Evolutionary conservation across 2,888 invertebrate species (phyloP), one percentile per base, ranked within the genome.

Genomic region (Cheilosia vernalis): DNA sequence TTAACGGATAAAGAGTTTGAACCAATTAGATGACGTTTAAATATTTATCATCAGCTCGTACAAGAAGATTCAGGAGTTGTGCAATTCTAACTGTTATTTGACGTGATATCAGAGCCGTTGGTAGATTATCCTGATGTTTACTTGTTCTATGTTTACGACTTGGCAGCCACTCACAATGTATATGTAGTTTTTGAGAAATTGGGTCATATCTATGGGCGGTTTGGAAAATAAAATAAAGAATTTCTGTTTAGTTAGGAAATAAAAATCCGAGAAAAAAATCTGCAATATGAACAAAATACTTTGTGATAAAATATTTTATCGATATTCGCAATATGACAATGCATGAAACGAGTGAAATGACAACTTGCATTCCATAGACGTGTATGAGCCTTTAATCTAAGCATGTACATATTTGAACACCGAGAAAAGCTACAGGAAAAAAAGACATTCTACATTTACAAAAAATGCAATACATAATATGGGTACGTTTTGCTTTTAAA

Each of bases 401-500:
- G 10, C 37, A 4, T 47, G 21, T 15, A 19, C 6, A 27, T 27
- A 56, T 64, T 17, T 15, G 44, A 64, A 2, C 30, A 15, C 30
- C n/a, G 24, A 61, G 44, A 51, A 49, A 24, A 10, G 27, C 17
- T 24, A 10, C 61, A 37, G 27, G 33, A 69, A 21, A 24, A 21
- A 56, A 66, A 44, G 27, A 30, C 27, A n/a, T n/a, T 4, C 27
- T 27, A 27, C 27, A 5, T 27, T 27, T 7, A 27, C 27, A 27
- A 51, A 44, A 73, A 66, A 80, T 33, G 61, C 17, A 37, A 42
- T 10, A 13, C 37, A 13, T 37, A 37, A 13, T 37, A 37, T 37
- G 13, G 1, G 37, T 37, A 56, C 66, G 49, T 42, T 56, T 60
- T 58, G 58, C 64, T 66, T 82, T 67, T 64, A 73, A 78, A 78